phyloP scores from a whole-genome alignment of 2,888 invertebrate genomes.

The Drosophila imparisetae region DNA sequence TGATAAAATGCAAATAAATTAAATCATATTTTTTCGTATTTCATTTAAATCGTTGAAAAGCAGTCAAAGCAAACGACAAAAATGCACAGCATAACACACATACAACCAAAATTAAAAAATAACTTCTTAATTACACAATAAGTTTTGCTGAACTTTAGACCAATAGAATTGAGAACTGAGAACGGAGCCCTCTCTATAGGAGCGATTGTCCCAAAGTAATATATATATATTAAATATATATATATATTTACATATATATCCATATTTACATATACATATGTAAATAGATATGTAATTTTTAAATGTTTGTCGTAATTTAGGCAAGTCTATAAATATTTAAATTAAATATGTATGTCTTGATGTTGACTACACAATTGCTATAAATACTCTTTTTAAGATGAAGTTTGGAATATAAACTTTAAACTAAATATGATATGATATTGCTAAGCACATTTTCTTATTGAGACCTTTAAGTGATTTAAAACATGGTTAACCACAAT shows the following conservation, averaged over 20 bases:
- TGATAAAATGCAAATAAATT: constrained; percentile 46
- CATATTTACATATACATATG: background rate
- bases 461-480: background rate
- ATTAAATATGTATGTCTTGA: background rate
- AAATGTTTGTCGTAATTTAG: background rate
- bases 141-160: constrained; percentile 12
- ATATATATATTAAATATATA: background rate
- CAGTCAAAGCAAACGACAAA: constrained; percentile 11
- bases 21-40: constrained; percentile 4
- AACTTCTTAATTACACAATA: constrained; percentile 51
- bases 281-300: background rate
- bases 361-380: background rate
- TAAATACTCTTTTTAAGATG: background rate
- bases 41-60: constrained; percentile 45
- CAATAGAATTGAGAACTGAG: constrained; percentile 1
- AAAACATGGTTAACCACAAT: background rate
- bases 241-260: background rate
- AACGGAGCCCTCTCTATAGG: background rate
- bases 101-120: constrained; percentile 6
- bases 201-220: background rate
- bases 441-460: background rate
- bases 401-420: background rate
- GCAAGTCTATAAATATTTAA: background rate
- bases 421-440: background rate
- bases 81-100: background rate